These are phyloP conservation scores for Meriones psammophilus DNA, from an alignment of 2,797 vertebrate species.

Conservation along the genomic window DNA sequence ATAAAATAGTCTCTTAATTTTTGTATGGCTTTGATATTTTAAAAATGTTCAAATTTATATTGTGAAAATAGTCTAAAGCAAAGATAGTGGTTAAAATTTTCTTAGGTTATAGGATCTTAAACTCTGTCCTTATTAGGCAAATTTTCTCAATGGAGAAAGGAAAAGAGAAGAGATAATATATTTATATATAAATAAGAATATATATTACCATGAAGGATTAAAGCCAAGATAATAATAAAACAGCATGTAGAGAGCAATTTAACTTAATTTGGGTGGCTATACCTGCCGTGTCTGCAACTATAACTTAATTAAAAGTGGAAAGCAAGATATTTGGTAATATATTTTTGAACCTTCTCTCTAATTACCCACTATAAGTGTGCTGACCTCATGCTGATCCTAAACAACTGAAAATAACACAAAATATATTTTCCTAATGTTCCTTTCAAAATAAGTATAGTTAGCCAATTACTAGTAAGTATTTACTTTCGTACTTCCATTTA, in stretches of 20 bases:
- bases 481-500: conserved; percentile 34
- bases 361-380: conserved; percentile 83
- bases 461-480: conserved; percentile 56
- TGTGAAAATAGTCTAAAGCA: background rate
- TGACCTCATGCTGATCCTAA: conserved; percentile 82
- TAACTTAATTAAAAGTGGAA: conserved; percentile 87
- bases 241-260: conserved; percentile 82
- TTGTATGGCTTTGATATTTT: background rate
- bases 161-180: background rate
- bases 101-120: background rate
- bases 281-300: conserved; percentile 81
- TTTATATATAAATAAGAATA: conserved; percentile 13
- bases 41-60: background rate
- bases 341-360: conserved; percentile 82
- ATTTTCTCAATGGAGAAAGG: background rate
- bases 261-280: conserved; percentile 84
- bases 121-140: background rate
- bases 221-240: conserved; percentile 76
- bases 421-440: conserved; percentile 68
- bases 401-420: conserved; percentile 79
- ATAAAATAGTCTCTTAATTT: background rate
- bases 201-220: conserved; percentile 76
- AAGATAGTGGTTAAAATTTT: background rate
- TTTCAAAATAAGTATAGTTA: conserved; percentile 56
- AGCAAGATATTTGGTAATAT: conserved; percentile 83